phyloP scores from a whole-genome alignment of 2,888 invertebrate species.

The Archaeoteleia sp. region DNA sequence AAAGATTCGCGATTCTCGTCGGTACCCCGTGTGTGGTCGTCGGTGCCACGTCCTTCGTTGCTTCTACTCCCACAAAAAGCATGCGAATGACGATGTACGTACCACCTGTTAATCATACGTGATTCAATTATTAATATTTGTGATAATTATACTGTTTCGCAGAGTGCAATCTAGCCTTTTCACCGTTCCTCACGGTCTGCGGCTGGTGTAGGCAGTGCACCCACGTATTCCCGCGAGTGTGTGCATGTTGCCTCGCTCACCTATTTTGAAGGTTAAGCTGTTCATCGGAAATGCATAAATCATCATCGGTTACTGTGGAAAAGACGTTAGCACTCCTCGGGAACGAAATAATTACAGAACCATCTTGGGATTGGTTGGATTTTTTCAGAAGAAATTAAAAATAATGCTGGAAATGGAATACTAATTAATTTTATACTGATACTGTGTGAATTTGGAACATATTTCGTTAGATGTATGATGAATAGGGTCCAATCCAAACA shows the following conservation, averaged over 20 bases:
- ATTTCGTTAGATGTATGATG: too few species aligned
- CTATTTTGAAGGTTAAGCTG: slow-evolving; percentile 31
- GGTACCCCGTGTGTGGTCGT: slow-evolving; percentile 51
- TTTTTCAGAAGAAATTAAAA: neutral
- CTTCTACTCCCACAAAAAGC: slow-evolving; percentile 35
- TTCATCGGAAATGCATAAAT: slow-evolving; percentile 64
- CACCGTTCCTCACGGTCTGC: neutral
- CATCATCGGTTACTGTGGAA: slow-evolving; percentile 59
- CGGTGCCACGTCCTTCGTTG: slow-evolving; percentile 11
- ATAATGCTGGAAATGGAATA: too few species aligned
- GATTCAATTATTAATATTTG: slow-evolving; percentile 67
- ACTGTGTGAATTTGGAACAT: too few species aligned
- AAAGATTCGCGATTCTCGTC: slow-evolving; percentile 38
- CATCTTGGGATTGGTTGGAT: slow-evolving; percentile 17
- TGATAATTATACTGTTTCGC: slow-evolving; percentile 62
- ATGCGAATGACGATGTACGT: slow-evolving; percentile 39
- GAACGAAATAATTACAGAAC: slow-evolving; percentile 65
- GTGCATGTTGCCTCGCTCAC: slow-evolving; percentile 24
- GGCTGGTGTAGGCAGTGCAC: slow-evolving; percentile 14
- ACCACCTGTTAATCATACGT: slow-evolving; percentile 67
- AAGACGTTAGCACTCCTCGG: slow-evolving; percentile 61
- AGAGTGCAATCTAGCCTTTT: slow-evolving; percentile 26
- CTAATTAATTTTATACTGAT: too few species aligned
- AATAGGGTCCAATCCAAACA: too few species aligned
- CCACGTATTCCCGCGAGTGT: slow-evolving; percentile 4